phyloP scores from a whole-genome alignment of 2,113 vertebrate genomes.

The Vulpes ferrilata region DNA sequence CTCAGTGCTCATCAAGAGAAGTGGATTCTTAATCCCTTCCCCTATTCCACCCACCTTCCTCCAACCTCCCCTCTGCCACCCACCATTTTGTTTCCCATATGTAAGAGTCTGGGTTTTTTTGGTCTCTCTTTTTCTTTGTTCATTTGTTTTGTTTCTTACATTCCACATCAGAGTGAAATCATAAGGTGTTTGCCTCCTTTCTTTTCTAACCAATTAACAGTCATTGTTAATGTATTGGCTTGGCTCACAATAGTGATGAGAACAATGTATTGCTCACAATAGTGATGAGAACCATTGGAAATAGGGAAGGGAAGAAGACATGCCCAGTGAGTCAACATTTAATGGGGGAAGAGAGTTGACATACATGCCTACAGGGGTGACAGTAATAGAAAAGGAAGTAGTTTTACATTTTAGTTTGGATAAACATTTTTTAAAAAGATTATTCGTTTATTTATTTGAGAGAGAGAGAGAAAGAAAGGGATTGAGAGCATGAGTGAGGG shows the following conservation, averaged over 20 bases:
- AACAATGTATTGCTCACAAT: neutral
- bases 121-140: neutral
- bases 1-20: neutral
- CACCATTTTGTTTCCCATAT: neutral
- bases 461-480: neutral
- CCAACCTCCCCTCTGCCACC: neutral
- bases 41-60: neutral
- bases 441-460: neutral
- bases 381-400: neutral
- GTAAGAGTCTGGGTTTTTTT: neutral
- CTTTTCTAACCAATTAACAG: neutral
- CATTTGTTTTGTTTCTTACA: neutral
- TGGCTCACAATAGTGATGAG: neutral
- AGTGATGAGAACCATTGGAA: neutral
- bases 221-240: neutral
- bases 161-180: neutral
- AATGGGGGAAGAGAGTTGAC: neutral
- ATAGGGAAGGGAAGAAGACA: neutral
- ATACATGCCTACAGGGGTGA: rapidly evolving
- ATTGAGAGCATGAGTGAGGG: neutral
- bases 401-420: neutral
- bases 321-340: neutral
- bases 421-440: neutral
- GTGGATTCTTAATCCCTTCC: neutral
- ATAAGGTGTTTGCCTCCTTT: neutral